Conservation (phyloP, 2,888 invertebrate species). For the Nemotelus nigrinus region DNA sequence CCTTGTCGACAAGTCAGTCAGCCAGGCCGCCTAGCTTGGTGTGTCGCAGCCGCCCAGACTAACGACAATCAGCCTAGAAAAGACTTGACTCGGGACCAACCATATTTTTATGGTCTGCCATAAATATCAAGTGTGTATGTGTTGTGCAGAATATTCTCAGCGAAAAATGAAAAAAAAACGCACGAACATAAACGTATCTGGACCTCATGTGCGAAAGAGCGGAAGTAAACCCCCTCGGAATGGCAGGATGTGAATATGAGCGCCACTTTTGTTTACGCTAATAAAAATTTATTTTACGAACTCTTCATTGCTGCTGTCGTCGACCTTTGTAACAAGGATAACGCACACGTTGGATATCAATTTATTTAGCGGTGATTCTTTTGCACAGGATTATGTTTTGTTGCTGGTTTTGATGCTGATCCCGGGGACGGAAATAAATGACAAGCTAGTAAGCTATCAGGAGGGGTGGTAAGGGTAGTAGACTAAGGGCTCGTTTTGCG, state of each 20-base stretch:
- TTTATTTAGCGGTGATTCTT: slow-evolving; percentile 39
- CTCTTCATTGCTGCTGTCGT: slow-evolving; percentile 44
- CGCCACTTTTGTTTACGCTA: slow-evolving; percentile 44
- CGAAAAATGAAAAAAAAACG: background rate
- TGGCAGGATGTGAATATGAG: slow-evolving; percentile 30
- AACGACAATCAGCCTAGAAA: background rate
- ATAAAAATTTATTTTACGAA: slow-evolving; percentile 46
- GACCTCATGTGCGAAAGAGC: background rate
- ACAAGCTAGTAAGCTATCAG: too few species aligned
- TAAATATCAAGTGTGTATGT: slow-evolving; percentile 43
- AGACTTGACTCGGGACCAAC: background rate
- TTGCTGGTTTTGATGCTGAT: slow-evolving; percentile 26
- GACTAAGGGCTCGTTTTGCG: background rate
- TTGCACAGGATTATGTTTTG: slow-evolving; percentile 33
- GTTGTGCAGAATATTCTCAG: slow-evolving; percentile 32
- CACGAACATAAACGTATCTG: slow-evolving; percentile 9
- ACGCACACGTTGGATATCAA: slow-evolving; percentile 34
- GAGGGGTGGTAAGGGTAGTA: background rate
- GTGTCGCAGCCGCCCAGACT: background rate
- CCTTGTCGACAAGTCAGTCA: slow-evolving; percentile 38
- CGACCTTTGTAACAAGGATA: slow-evolving; percentile 42
- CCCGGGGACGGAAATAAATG: slow-evolving; percentile 24
- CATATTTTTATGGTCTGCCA: slow-evolving; percentile 43
- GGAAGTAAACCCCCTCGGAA: too few species aligned
- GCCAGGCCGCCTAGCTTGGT: background rate